These are phyloP conservation scores for Tipula unca DNA, from an alignment of 2,888 invertebrate species.

Conservation along the genomic window DNA sequence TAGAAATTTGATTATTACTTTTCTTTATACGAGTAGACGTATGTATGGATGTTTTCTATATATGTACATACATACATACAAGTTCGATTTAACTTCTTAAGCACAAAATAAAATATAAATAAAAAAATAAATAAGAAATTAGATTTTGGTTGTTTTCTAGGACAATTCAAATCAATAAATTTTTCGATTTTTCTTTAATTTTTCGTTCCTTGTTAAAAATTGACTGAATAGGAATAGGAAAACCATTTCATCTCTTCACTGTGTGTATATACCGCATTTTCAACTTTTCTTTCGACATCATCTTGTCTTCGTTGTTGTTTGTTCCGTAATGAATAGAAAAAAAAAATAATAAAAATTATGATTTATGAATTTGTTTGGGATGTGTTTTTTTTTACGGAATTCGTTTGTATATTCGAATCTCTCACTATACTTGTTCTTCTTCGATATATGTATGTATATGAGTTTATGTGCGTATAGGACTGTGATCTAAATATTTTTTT, in stretches of 20 bases:
- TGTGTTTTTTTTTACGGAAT: not conserved
- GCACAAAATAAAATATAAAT: too few relatives aligned
- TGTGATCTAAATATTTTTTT: not conserved
- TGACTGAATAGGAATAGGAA: not conserved
- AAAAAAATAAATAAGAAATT: not conserved
- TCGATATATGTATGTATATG: not conserved
- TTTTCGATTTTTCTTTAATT: not conserved
- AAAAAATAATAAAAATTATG: too few relatives aligned
- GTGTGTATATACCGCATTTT: not conserved
- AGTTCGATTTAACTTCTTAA: not conserved
- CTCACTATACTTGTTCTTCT: not conserved
- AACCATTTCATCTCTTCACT: not conserved
- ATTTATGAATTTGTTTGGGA: conserved; percentile 8
- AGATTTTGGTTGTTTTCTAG: not conserved
- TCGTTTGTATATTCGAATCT: not conserved
- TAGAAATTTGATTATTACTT: not conserved
- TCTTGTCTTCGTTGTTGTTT: not conserved
- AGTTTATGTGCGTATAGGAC: not conserved
- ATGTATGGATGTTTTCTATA: not conserved
- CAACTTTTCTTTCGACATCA: not conserved
- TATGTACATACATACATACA: not conserved
- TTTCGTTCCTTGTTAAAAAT: not conserved
- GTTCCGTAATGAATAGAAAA: not conserved
- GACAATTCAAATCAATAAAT: conserved; percentile 2
- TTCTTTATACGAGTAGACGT: too few relatives aligned